These are phyloP conservation scores for Daktulosphaira vitifoliae DNA, from an alignment of 1,140 invertebrate genomes.

Conservation along the genomic window DNA sequence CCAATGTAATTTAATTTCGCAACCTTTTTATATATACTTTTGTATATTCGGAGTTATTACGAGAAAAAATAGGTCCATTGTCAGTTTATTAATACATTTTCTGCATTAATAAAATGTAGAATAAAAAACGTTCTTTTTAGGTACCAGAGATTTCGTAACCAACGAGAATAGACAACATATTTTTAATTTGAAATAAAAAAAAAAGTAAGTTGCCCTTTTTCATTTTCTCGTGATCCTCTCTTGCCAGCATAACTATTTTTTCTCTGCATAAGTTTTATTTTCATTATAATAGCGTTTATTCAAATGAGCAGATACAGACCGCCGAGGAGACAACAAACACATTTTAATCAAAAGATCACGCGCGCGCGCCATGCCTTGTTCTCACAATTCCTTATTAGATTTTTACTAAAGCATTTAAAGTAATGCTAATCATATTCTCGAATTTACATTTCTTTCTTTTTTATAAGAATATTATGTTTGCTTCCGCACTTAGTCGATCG, in stretches of 20 bases:
- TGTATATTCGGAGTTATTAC: too few relatives aligned
- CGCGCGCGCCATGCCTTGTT: slow-evolving; percentile 10
- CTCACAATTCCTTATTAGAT: slow-evolving; percentile 6
- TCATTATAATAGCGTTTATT: slow-evolving; percentile 32
- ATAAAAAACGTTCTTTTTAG: too few relatives aligned
- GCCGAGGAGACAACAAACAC: slow-evolving; percentile 5
- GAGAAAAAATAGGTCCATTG: too few relatives aligned
- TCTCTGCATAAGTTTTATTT: background rate
- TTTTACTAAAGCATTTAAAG: slow-evolving; percentile 10
- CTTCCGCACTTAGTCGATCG: background rate
- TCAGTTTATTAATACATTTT: too few relatives aligned
- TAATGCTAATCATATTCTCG: slow-evolving; percentile 32
- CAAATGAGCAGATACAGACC: slow-evolving; percentile 23
- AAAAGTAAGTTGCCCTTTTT: background rate
- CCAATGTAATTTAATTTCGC: too few relatives aligned
- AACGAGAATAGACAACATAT: too few relatives aligned
- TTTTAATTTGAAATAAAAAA: slow-evolving; percentile 25
- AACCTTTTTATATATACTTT: too few relatives aligned
- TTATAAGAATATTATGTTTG: background rate
- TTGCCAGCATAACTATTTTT: background rate
- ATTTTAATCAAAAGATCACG: slow-evolving; percentile 33
- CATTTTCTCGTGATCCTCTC: background rate
- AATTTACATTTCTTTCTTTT: slow-evolving; percentile 29
- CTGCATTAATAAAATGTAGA: too few relatives aligned
- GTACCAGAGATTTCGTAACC: too few relatives aligned